Evolutionary conservation across 2,113 vertebrate genomes (phyloP).

Genomic region (Grammomys dolichurus): DNA sequence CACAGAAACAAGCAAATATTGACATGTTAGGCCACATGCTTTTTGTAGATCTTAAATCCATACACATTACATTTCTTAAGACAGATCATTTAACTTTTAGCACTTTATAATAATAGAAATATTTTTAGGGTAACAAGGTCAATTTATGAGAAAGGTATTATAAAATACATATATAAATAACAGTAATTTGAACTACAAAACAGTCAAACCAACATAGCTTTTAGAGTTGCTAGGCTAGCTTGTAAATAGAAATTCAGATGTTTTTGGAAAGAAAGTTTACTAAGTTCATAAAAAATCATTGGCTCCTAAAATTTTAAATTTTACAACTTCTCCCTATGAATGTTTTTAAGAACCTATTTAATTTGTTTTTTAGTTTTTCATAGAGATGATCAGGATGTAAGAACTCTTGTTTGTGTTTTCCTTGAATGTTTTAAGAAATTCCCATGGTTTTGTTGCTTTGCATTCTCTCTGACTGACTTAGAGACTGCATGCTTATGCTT

Average conservation of each 20-base stretch:
- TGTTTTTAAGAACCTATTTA: neutral
- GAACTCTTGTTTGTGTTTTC: neutral
- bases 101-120: neutral
- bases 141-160: neutral
- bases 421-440: neutral
- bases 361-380: neutral
- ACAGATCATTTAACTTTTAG: neutral
- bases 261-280: neutral
- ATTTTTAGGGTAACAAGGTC: neutral
- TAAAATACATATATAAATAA: neutral
- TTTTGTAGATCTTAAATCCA: neutral
- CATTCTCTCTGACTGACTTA: neutral
- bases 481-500: neutral
- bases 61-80: neutral
- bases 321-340: neutral
- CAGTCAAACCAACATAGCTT: neutral
- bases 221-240: neutral
- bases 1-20: neutral
- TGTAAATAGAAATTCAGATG: neutral
- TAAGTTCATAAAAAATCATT: neutral
- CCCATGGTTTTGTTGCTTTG: neutral
- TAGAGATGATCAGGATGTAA: neutral
- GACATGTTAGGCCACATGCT: neutral
- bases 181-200: neutral
- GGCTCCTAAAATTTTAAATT: slow-evolving; percentile 44